phyloP scores from a whole-genome alignment of 2,797 vertebrate species.

The Orientallactaga sibirica region DNA sequence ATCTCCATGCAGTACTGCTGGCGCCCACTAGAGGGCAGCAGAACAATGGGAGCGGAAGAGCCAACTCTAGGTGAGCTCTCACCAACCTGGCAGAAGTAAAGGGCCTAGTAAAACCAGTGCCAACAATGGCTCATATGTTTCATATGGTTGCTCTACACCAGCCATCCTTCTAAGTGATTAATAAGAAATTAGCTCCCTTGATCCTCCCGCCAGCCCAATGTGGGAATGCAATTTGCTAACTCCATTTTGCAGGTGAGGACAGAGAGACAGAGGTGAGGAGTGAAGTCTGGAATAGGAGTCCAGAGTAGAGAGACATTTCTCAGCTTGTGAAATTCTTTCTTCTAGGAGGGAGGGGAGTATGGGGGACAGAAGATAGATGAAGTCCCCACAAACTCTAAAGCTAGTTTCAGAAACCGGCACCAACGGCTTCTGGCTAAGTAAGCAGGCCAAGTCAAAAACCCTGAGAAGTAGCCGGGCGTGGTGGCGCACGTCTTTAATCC shows the following conservation, averaged over 20 bases:
- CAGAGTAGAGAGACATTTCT: neutral
- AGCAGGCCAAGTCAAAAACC: neutral
- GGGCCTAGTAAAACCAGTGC: neutral
- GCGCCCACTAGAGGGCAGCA: constrained; percentile 61
- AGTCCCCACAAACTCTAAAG: neutral
- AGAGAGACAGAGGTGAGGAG: neutral
- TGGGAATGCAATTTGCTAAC: neutral
- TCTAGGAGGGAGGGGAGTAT: neutral
- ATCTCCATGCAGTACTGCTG: neutral
- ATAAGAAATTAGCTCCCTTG: neutral
- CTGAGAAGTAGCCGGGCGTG: neutral
- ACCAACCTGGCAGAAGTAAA: neutral
- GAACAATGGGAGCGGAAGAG: neutral
- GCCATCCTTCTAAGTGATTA: neutral
- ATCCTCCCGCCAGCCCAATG: neutral
- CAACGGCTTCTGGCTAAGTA: neutral
- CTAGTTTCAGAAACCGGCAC: neutral
- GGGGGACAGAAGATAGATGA: neutral
- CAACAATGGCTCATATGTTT: neutral
- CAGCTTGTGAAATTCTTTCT: neutral
- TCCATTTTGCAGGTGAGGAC: neutral
- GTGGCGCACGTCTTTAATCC: too few relatives aligned
- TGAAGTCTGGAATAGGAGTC: neutral
- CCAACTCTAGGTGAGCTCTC: neutral
- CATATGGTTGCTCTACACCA: neutral